Conservation (phyloP, 2,888 invertebrate genomes). For the Lepetodrilus schrolli region DNA sequence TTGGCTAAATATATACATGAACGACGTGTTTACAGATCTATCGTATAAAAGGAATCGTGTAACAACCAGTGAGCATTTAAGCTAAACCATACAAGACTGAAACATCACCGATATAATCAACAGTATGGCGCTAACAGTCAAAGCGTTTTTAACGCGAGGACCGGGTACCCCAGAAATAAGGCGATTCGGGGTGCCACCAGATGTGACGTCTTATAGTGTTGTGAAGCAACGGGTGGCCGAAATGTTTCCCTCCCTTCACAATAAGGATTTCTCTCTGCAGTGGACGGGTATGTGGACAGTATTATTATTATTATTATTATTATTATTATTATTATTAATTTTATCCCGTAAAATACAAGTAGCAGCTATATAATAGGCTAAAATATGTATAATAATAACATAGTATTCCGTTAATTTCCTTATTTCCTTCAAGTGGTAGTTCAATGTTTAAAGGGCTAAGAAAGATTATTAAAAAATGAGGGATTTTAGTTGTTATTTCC, state of each 20-base stretch:
- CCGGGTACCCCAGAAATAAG: constrained; percentile 77
- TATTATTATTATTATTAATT: neutral
- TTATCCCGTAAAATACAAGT: too few relatives aligned
- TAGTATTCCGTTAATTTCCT: too few relatives aligned
- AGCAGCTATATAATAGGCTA: too few relatives aligned
- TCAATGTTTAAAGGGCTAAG: too few relatives aligned
- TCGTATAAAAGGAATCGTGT: too few relatives aligned
- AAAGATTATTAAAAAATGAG: too few relatives aligned
- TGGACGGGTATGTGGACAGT: constrained; percentile 82
- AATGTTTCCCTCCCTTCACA: constrained; percentile 79
- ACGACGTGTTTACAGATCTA: too few relatives aligned
- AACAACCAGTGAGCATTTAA: too few relatives aligned
- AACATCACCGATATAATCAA: too few relatives aligned
- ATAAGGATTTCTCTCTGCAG: constrained; percentile 77
- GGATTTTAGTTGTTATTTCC: too few relatives aligned
- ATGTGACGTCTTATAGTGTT: constrained; percentile 78
- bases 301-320: neutral
- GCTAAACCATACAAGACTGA: neutral
- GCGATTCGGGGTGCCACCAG: constrained; percentile 80
- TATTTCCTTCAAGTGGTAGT: too few relatives aligned
- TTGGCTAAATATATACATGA: neutral
- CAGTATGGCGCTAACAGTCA: constrained; percentile 57
- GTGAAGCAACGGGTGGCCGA: constrained; percentile 79
- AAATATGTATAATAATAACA: too few relatives aligned
- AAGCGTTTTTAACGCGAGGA: constrained; percentile 47